Conservation (phyloP, 2,113 vertebrate genomes). For the Irena cyanogastra region DNA sequence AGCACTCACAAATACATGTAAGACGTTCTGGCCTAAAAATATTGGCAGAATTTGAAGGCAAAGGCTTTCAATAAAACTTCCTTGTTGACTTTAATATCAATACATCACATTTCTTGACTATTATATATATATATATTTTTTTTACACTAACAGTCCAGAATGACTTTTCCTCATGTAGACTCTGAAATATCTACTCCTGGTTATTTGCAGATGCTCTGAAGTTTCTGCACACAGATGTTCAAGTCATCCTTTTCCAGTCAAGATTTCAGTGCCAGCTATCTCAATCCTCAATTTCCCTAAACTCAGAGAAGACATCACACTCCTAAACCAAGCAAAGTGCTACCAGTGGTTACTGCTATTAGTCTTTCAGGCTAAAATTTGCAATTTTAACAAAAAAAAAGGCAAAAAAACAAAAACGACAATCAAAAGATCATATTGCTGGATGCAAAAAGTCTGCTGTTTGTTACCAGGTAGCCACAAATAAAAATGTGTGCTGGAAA, state of each 20-base stretch:
- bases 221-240: background rate
- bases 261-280: background rate
- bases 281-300: background rate
- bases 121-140: background rate
- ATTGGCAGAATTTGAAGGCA: background rate
- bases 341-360: background rate
- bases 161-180: background rate
- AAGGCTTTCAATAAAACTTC: background rate
- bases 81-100: background rate
- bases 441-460: background rate
- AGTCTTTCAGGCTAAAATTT: background rate
- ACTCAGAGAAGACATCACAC: background rate
- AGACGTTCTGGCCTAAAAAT: background rate
- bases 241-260: background rate
- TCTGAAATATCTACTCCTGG: background rate
- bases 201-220: background rate
- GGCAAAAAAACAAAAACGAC: too few species aligned
- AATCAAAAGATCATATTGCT: background rate
- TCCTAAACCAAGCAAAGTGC: background rate
- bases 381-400: background rate
- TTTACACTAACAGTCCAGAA: background rate
- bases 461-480: background rate
- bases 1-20: background rate
- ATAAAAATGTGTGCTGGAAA: background rate
- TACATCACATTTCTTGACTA: background rate